phyloP scores from a whole-genome alignment of 92 coral and sea anemone species.

The Blastomussa wellsi region DNA sequence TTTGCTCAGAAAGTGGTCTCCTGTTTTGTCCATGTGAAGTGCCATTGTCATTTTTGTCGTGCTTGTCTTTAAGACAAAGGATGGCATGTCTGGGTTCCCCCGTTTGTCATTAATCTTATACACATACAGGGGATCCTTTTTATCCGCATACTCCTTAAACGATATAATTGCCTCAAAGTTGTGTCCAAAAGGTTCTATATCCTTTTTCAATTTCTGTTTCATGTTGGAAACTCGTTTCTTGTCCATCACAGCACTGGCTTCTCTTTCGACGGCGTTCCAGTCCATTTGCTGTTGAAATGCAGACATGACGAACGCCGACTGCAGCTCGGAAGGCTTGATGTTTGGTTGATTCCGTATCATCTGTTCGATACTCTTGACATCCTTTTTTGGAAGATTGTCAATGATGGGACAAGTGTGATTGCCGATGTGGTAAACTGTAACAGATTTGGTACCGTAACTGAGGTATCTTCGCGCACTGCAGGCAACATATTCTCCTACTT shows the following conservation, averaged over 20 bases:
- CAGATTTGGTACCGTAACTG: constrained; percentile 42
- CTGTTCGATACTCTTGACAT: constrained; percentile 33
- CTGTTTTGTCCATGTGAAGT: constrained; percentile 39
- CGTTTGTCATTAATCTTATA: constrained; percentile 58
- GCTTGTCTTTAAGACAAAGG: constrained; percentile 70
- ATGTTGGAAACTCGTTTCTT: constrained; percentile 50
- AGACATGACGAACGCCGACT: constrained; percentile 40
- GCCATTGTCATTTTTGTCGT: constrained; percentile 52
- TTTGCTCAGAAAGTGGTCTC: constrained; percentile 43
- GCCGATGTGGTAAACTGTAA: constrained; percentile 65
- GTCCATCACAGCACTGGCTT: constrained; percentile 43
- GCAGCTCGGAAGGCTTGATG: constrained; percentile 44
- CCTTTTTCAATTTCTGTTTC: constrained; percentile 56
- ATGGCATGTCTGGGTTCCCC: constrained; percentile 65
- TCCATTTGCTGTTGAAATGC: constrained; percentile 48
- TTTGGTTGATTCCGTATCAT: constrained; percentile 38
- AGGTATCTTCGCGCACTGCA: constrained; percentile 69
- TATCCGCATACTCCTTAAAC: constrained; percentile 68
- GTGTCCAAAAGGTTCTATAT: constrained; percentile 62
- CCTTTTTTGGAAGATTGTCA: constrained; percentile 9
- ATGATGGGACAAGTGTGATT: constrained; percentile 72
- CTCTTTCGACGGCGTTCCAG: constrained; percentile 58
- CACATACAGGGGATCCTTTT: constrained; percentile 59
- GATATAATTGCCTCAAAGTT: constrained; percentile 66
- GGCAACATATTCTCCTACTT: constrained; percentile 35